A percentile compares a stretch with the other conserved stretches of the same genome.
Evolutionary conservation across 1,140 invertebrate species (phyloP).

Genomic region (Plodia interpunctella): DNA sequence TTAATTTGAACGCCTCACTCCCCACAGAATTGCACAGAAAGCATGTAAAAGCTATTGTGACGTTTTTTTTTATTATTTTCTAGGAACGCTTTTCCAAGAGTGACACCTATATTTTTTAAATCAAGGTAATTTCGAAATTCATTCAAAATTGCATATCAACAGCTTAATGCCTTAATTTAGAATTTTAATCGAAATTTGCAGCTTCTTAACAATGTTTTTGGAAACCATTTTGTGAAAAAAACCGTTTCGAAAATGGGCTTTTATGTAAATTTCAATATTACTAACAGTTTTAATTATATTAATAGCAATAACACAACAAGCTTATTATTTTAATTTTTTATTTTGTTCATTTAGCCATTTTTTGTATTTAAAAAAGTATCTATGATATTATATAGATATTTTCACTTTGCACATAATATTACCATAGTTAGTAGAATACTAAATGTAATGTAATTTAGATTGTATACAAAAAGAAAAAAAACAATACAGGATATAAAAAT

Average conservation of each 20-base stretch:
- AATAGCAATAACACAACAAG: too few species aligned
- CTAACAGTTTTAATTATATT: too few species aligned
- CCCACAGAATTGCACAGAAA: constrained; percentile 22
- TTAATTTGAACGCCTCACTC: constrained; percentile 6
- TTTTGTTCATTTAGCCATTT: too few species aligned
- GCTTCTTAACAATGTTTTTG: constrained; percentile 4
- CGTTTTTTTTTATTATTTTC: constrained; percentile 65
- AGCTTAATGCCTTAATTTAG: not conserved
- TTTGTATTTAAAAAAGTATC: too few species aligned
- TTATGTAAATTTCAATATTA: too few species aligned
- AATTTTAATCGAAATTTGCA: not conserved
- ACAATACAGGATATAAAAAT: too few species aligned
- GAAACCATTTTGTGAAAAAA: not conserved
- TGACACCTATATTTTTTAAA: constrained; percentile 84
- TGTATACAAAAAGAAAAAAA: too few species aligned
- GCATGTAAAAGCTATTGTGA: constrained; percentile 64
- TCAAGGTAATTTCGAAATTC: constrained; percentile 51
- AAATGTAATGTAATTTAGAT: too few species aligned
- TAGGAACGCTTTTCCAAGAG: constrained; percentile 76
- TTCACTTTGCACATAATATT: constrained; percentile 38
- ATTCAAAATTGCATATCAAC: constrained; percentile 35
- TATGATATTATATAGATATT: too few species aligned
- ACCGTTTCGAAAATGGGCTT: too few species aligned
- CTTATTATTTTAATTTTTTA: too few species aligned
- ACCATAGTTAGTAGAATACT: too few species aligned